These are phyloP conservation scores for Mimachlamys varia DNA, from an alignment of 2,888 invertebrate genomes.

Conservation along the genomic window DNA sequence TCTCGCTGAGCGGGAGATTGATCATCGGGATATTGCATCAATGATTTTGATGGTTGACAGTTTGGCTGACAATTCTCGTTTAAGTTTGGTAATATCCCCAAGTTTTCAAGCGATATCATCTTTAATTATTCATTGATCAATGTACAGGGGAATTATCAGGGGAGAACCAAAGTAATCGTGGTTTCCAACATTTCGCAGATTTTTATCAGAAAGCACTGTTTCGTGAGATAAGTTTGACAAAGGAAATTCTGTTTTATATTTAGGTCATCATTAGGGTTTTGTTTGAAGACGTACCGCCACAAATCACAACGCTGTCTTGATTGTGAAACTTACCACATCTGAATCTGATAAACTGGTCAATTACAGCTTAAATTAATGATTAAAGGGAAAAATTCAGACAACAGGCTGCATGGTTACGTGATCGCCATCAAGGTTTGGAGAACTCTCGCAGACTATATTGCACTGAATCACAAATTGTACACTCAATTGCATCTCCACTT, in stretches of 20 bases:
- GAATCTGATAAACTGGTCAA: not conserved
- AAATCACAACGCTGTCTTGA: not conserved
- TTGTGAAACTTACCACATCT: not conserved
- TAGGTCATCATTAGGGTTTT: not conserved
- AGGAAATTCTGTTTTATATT: not conserved
- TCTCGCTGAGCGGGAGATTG: not conserved
- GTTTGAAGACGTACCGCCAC: not conserved
- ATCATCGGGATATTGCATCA: not conserved
- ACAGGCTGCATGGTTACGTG: not conserved
- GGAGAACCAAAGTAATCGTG: not conserved
- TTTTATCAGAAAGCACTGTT: conserved; percentile 24
- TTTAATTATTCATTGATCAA: conserved; percentile 22
- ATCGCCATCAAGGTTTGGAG: not conserved
- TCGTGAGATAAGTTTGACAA: not conserved
- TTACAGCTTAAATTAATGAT: not conserved
- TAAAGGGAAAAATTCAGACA: not conserved
- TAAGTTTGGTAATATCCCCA: conserved; percentile 8
- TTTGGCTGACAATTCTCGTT: not conserved
- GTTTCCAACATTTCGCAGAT: not conserved
- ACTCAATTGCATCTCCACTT: not conserved
- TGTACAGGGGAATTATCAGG: not conserved
- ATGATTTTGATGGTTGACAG: not conserved
- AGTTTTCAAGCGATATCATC: not conserved
- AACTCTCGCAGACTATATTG: not conserved
- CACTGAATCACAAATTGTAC: not conserved